These are phyloP conservation scores for Clarias laeviceps DNA, from an alignment of 2,797 vertebrate genomes.

Conservation along the genomic window DNA sequence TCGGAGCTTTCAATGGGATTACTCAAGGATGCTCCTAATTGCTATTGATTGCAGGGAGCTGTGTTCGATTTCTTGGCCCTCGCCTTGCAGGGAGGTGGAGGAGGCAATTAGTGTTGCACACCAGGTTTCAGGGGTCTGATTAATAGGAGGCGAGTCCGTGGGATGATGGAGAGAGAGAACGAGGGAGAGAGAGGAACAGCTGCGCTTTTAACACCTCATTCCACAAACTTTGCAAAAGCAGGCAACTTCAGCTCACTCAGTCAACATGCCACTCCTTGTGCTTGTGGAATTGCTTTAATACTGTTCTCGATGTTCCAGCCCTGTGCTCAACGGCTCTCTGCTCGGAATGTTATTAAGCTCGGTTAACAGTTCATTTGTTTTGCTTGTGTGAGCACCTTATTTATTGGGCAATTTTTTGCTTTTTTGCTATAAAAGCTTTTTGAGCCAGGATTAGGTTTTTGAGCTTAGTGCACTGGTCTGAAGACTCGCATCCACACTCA, in stretches of 20 bases:
- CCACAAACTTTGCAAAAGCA: slow-evolving; percentile 27
- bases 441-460: neutral
- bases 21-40: slow-evolving; percentile 92
- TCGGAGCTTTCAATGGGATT: slow-evolving; percentile 88
- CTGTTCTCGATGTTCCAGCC: neutral
- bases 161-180: slow-evolving; percentile 46
- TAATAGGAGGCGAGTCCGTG: slow-evolving; percentile 81
- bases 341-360: slow-evolving; percentile 6
- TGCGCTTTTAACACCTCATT: slow-evolving; percentile 44
- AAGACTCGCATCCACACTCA: too few relatives aligned
- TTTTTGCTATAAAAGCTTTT: neutral
- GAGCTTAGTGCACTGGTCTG: neutral
- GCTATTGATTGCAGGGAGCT: slow-evolving; percentile 92
- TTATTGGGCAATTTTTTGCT: slow-evolving; percentile 11
- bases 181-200: neutral
- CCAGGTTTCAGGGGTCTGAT: slow-evolving; percentile 83
- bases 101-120: slow-evolving; percentile 86
- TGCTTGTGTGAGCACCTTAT: neutral
- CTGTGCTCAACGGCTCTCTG: neutral
- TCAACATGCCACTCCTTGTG: neutral
- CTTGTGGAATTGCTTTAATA: neutral
- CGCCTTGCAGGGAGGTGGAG: slow-evolving; percentile 74
- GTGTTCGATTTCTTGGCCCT: slow-evolving; percentile 93
- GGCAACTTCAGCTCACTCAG: neutral
- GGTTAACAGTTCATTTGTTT: slow-evolving; percentile 14